phyloP scores from a whole-genome alignment of 2,797 vertebrate genomes.

The Tauraco hartlaubi region DNA sequence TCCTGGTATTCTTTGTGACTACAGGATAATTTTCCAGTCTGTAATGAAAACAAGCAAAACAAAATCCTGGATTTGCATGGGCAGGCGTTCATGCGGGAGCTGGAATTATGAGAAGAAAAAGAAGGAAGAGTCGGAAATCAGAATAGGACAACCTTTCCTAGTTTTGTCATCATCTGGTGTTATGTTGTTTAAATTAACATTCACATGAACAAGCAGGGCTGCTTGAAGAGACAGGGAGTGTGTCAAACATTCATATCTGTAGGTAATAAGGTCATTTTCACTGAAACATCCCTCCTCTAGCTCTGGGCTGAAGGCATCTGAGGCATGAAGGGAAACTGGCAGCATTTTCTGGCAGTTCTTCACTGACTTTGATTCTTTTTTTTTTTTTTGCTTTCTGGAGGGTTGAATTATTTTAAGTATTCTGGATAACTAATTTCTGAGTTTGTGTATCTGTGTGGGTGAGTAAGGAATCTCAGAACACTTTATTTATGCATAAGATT shows the following conservation, averaged over 20 bases:
- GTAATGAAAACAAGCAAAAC: neutral
- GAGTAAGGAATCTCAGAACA: neutral
- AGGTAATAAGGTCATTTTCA: neutral
- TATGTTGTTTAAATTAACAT: neutral
- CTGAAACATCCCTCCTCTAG: neutral
- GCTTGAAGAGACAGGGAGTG: neutral
- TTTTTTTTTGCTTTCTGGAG: neutral
- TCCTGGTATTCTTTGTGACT: neutral
- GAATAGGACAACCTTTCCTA: neutral
- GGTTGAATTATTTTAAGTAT: slow-evolving; percentile 2
- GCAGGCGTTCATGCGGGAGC: neutral
- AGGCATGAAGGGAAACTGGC: neutral
- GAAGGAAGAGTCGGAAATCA: neutral
- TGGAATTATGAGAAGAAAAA: neutral
- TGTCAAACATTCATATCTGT: neutral
- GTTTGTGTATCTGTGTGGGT: neutral
- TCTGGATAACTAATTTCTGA: neutral
- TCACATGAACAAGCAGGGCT: neutral
- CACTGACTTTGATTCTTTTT: neutral
- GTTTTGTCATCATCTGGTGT: neutral
- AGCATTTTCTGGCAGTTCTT: neutral
- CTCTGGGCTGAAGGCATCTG: neutral
- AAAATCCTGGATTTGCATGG: neutral
- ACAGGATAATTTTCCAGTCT: neutral
- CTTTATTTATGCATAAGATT: neutral